Evolutionary conservation across 2,888 invertebrate species (phyloP).

Genomic region (Dione juno): DNA sequence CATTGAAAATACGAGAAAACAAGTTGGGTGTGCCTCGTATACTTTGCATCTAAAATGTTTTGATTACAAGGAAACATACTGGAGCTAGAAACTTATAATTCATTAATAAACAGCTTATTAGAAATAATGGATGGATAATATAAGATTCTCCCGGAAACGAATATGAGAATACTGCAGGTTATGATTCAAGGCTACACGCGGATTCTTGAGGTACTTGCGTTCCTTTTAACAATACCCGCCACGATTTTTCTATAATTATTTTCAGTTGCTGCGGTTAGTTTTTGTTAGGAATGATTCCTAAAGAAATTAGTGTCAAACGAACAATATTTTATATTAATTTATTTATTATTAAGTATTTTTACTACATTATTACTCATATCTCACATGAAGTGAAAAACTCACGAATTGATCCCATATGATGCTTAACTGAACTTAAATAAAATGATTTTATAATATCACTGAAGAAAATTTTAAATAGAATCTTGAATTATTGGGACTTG

Average conservation of each 20-base stretch:
- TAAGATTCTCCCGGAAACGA: background rate
- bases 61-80: background rate
- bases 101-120: background rate
- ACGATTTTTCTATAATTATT: background rate
- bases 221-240: background rate
- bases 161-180: background rate
- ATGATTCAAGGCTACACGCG: background rate
- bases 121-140: background rate
- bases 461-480: background rate
- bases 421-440: too few relatives aligned
- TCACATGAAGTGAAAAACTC: background rate
- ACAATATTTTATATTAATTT: background rate
- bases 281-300: background rate
- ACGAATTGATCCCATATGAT: background rate
- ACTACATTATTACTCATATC: background rate
- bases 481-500: background rate
- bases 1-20: background rate
- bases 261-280: background rate
- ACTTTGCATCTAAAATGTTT: too few relatives aligned
- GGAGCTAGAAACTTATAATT: background rate
- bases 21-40: background rate
- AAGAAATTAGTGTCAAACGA: too few relatives aligned
- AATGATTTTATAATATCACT: too few relatives aligned
- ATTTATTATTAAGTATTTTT: background rate
- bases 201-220: constrained; percentile 9